Conservation (phyloP, 1,140 invertebrate species). For the Ceratosolen fusciceps region DNA sequence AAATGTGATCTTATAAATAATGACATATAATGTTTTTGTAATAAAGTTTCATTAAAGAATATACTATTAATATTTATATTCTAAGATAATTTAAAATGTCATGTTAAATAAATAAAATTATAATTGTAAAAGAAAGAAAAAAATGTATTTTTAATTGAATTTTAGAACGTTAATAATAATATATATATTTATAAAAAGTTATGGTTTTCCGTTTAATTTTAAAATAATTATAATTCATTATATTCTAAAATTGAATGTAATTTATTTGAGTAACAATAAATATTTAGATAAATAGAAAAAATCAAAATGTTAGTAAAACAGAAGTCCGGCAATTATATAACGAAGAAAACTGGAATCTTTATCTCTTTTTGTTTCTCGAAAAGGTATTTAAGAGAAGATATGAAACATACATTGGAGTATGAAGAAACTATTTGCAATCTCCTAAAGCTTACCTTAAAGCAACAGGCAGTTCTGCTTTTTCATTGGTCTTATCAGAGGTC, state of each 20-base stretch:
- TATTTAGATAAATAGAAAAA: conserved; percentile 38
- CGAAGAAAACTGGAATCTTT: conserved; percentile 42
- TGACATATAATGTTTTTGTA: too few species aligned
- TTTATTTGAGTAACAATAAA: conserved; percentile 22
- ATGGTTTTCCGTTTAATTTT: neutral
- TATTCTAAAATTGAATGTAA: neutral
- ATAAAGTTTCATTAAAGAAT: too few species aligned
- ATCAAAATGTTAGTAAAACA: conserved; percentile 26
- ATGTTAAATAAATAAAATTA: too few species aligned
- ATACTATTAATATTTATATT: too few species aligned
- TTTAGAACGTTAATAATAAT: too few species aligned
- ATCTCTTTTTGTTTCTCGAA: conserved; percentile 43
- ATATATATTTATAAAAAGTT: too few species aligned
- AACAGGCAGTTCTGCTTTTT: conserved; percentile 69
- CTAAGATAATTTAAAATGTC: too few species aligned
- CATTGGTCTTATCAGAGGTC: conserved; percentile 69
- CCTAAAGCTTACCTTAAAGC: conserved; percentile 70
- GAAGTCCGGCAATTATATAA: conserved; percentile 23
- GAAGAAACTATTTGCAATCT: conserved; percentile 67
- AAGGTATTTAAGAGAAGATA: conserved; percentile 45
- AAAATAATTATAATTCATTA: neutral
- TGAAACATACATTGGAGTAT: conserved; percentile 53
- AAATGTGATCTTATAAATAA: too few species aligned
- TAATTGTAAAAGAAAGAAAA: too few species aligned
- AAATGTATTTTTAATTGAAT: too few species aligned